These are phyloP conservation scores for Dastarcus helophoroides DNA, from an alignment of 2,888 invertebrate species.

Conservation along the genomic window DNA sequence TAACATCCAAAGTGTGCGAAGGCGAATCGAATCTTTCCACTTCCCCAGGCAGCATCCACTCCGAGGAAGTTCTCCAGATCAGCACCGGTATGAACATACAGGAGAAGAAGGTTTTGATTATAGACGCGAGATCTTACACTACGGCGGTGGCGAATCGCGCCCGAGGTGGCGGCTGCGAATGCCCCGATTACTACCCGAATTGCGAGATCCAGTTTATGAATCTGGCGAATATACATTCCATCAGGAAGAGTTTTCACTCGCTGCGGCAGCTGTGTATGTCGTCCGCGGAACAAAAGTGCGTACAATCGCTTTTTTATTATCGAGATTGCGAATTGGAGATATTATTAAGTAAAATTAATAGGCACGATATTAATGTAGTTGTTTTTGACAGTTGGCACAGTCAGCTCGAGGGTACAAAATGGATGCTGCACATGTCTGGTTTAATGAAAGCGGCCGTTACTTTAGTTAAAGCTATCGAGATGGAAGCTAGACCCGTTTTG, in stretches of 20 bases:
- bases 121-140: slow-evolving; percentile 92
- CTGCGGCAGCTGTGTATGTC: slow-evolving; percentile 70
- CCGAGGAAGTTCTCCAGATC: too few species aligned
- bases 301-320: neutral
- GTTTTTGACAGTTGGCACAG: slow-evolving; percentile 70
- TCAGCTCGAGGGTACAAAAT: slow-evolving; percentile 76
- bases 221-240: slow-evolving; percentile 93
- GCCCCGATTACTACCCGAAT: slow-evolving; percentile 86
- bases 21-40: slow-evolving; percentile 23
- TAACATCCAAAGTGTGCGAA: slow-evolving; percentile 35
- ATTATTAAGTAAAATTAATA: neutral
- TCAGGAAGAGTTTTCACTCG: slow-evolving; percentile 84
- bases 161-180: slow-evolving; percentile 94
- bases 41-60: slow-evolving; percentile 29
- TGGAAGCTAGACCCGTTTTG: slow-evolving; percentile 77
- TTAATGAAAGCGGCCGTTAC: slow-evolving; percentile 70
- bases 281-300: slow-evolving; percentile 63
- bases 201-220: slow-evolving; percentile 97
- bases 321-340: neutral
- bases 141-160: slow-evolving; percentile 95
- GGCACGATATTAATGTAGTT: neutral
- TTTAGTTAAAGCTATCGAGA: slow-evolving; percentile 68
- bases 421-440: slow-evolving; percentile 84
- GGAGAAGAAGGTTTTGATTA: slow-evolving; percentile 49
- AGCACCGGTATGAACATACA: slow-evolving; percentile 22